Evolutionary conservation across 2,888 invertebrate genomes (phyloP).

Genomic region (Ectropis crepuscularia): DNA sequence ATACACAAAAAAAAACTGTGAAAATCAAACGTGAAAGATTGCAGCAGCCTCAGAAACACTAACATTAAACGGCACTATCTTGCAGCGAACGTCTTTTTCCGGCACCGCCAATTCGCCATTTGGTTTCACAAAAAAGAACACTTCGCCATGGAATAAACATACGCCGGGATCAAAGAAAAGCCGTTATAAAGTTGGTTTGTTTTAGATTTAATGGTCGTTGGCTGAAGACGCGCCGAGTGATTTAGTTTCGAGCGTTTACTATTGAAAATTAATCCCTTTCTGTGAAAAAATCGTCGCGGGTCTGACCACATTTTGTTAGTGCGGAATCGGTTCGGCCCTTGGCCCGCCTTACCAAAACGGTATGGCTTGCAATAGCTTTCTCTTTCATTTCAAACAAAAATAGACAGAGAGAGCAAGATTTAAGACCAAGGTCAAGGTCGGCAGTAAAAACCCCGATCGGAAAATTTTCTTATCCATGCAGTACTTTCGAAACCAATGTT

Average conservation of each 20-base stretch:
- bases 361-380: too few species aligned
- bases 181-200: slow-evolving; percentile 46
- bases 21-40: neutral
- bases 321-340: slow-evolving; percentile 1
- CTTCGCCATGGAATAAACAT: slow-evolving; percentile 29
- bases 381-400: too few species aligned
- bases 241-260: slow-evolving; percentile 48
- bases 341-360: too few species aligned
- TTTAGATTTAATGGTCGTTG: slow-evolving; percentile 46
- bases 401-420: too few species aligned
- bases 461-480: too few species aligned
- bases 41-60: neutral
- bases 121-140: slow-evolving; percentile 28
- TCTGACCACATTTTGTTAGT: neutral
- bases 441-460: too few species aligned
- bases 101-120: slow-evolving; percentile 17
- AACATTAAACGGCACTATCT: neutral
- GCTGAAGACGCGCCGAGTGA: slow-evolving; percentile 52
- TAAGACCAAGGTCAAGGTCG: neutral
- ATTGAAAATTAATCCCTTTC: slow-evolving; percentile 48
- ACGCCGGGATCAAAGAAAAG: slow-evolving; percentile 53
- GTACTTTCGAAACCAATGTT: too few species aligned
- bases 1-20: too few species aligned
- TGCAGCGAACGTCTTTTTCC: slow-evolving; percentile 22
- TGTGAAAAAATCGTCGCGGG: slow-evolving; percentile 16